A percentile compares a stretch with the other conserved stretches of the same genome.
Evolutionary conservation across 2,888 invertebrate genomes (phyloP).

Genomic region (Beris morrisii): DNA sequence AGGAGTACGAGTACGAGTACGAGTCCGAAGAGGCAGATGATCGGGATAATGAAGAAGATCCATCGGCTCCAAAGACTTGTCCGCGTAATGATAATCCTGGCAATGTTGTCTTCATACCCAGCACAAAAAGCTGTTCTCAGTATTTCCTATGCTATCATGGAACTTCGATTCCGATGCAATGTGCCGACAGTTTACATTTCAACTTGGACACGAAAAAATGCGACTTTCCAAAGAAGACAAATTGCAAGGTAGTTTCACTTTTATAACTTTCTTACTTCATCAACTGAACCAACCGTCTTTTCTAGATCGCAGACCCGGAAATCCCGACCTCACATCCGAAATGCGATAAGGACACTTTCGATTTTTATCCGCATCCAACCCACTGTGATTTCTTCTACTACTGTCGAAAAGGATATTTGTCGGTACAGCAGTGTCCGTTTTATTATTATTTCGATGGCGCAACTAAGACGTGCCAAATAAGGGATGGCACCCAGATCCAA

Average conservation of each 20-base stretch:
- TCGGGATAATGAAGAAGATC: neutral
- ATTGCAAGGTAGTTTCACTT: conserved; percentile 45
- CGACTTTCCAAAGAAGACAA: conserved; percentile 47
- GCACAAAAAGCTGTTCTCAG: conserved; percentile 46
- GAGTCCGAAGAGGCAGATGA: conserved; percentile 4
- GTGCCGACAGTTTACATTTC: conserved; percentile 48
- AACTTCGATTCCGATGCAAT: conserved; percentile 45
- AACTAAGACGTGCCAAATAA: conserved; percentile 43
- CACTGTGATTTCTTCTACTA: conserved; percentile 52
- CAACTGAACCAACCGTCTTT: no score
- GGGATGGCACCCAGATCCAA: neutral
- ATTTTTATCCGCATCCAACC: conserved; percentile 48
- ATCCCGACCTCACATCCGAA: conserved; percentile 36
- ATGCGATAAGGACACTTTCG: conserved; percentile 45
- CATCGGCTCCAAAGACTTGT: conserved; percentile 39
- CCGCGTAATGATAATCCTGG: conserved; percentile 44
- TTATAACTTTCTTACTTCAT: neutral
- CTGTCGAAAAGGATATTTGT: conserved; percentile 48
- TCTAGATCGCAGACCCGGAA: neutral
- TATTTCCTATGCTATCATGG: conserved; percentile 50
- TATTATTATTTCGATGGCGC: conserved; percentile 50
- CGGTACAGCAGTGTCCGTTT: conserved; percentile 52
- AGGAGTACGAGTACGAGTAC: neutral
- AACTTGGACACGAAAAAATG: conserved; percentile 46
- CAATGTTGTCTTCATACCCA: conserved; percentile 45